Conservation (phyloP, 1,140 invertebrate species). For the Stratiolaelaps scimitus region DNA sequence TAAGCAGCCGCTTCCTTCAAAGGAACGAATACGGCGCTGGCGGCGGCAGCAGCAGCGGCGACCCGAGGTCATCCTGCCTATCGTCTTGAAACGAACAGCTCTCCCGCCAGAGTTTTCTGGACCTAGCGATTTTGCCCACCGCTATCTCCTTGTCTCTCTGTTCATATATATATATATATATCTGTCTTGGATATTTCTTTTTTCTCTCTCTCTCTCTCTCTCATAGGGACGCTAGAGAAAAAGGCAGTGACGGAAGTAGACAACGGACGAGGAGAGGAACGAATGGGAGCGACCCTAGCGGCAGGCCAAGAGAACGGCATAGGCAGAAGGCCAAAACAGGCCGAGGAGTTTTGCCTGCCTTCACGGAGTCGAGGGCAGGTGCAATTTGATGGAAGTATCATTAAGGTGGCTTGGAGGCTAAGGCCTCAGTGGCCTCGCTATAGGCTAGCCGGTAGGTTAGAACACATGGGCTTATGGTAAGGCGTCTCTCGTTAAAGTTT, state of each 20-base stretch:
- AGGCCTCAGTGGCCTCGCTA: no score
- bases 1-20: no score
- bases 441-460: not conserved
- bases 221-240: not conserved
- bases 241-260: not conserved
- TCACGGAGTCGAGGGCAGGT: not conserved
- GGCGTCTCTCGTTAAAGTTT: conserved; percentile 25
- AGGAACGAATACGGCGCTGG: no score
- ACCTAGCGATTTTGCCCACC: no score
- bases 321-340: not conserved
- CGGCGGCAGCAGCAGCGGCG: no score
- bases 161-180: no score
- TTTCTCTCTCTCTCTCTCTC: not conserved
- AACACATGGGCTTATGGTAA: conserved; percentile 26
- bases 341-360: not conserved
- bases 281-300: not conserved
- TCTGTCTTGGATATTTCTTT: no score
- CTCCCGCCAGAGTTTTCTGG: no score
- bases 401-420: no score
- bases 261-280: not conserved
- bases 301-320: not conserved
- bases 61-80: no score
- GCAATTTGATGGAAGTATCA: conserved; percentile 27
- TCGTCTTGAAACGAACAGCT: no score
- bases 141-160: no score